Evolutionary conservation across 1,140 invertebrate species (phyloP).

Genomic region (Caenorhabditis remanei): DNA sequence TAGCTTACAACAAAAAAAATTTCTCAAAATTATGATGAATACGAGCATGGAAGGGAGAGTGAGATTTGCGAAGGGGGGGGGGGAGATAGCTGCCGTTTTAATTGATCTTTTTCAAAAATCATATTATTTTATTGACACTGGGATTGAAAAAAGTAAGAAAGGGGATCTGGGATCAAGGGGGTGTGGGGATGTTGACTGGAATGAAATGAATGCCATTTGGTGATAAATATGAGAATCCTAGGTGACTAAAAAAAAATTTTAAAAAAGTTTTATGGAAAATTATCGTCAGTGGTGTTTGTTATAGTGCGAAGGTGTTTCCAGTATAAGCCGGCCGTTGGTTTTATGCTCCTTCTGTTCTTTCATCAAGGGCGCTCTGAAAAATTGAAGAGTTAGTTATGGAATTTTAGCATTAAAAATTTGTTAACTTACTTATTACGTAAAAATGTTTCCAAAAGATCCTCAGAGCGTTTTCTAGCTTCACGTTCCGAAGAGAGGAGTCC

Average conservation of each 20-base stretch:
- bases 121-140: not conserved
- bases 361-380: not conserved
- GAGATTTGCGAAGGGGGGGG: too few species aligned
- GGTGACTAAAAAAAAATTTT: not conserved
- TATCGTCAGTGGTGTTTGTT: not conserved
- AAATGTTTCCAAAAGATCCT: not conserved
- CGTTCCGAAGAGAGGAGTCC: conserved; percentile 8
- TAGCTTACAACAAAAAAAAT: too few species aligned
- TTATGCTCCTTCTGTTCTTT: not conserved
- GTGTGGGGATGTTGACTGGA: not conserved
- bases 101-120: too few species aligned
- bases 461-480: not conserved
- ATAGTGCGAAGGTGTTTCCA: not conserved
- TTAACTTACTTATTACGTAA: conserved; percentile 5
- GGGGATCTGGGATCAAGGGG: conserved; percentile 24
- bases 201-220: not conserved
- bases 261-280: not conserved
- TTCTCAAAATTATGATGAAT: too few species aligned
- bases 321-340: not conserved
- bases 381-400: not conserved
- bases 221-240: not conserved
- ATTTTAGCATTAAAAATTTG: not conserved
- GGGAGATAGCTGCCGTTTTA: too few species aligned
- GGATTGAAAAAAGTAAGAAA: not conserved
- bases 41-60: too few species aligned